These are phyloP conservation scores for Hyppa rectilinea DNA, from an alignment of 2,888 invertebrate species.

Conservation along the genomic window DNA sequence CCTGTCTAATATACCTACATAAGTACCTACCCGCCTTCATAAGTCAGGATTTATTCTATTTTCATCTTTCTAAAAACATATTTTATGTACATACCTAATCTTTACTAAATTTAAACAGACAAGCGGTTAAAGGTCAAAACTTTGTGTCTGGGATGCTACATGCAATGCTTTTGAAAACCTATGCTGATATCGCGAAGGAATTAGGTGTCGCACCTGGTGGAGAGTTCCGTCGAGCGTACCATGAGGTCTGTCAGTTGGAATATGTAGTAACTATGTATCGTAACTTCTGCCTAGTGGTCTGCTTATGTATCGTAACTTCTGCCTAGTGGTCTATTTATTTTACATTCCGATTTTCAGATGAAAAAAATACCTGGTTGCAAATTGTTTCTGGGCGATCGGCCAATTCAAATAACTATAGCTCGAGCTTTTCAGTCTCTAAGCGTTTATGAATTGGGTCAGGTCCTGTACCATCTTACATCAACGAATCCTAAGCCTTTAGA, in stretches of 20 bases:
- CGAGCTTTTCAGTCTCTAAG: conserved; percentile 86
- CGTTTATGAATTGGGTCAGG: conserved; percentile 86
- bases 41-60: neutral
- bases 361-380: conserved; percentile 88
- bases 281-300: neutral
- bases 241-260: conserved; percentile 78
- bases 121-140: conserved; percentile 85
- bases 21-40: neutral
- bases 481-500: conserved; percentile 84
- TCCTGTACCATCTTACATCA: conserved; percentile 84
- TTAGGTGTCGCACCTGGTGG: conserved; percentile 88
- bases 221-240: conserved; percentile 87
- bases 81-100: neutral
- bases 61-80: neutral
- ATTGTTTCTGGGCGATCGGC: conserved; percentile 86
- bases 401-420: conserved; percentile 87
- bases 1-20: neutral
- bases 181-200: conserved; percentile 87
- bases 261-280: neutral
- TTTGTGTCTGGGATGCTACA: conserved; percentile 87
- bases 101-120: conserved; percentile 68
- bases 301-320: neutral
- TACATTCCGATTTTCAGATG: conserved; percentile 77
- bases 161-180: conserved; percentile 87
- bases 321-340: neutral